phyloP scores from a whole-genome alignment of 2,113 vertebrate species.

The Serilophus lunatus region DNA sequence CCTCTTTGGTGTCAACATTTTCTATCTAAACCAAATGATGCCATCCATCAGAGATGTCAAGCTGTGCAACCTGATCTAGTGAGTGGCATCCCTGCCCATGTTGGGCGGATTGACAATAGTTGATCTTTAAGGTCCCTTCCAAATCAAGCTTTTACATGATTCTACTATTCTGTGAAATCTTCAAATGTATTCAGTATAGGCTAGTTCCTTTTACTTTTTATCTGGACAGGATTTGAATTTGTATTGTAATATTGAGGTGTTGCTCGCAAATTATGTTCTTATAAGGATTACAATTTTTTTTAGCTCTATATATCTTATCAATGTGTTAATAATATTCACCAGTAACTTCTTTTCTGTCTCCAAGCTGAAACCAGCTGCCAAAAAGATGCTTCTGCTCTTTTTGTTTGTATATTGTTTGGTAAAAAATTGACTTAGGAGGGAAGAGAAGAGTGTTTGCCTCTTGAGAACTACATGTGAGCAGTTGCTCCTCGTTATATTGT shows the following conservation, averaged over 20 bases:
- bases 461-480: neutral
- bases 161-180: neutral
- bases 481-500: neutral
- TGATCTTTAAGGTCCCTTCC: neutral
- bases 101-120: accelerated
- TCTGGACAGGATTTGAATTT: neutral
- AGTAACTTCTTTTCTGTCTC: neutral
- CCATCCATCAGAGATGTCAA: neutral
- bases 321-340: neutral
- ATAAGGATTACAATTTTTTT: neutral
- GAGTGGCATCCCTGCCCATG: neutral
- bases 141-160: neutral
- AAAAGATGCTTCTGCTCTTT: neutral
- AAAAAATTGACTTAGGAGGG: neutral
- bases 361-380: neutral
- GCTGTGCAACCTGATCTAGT: neutral
- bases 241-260: neutral
- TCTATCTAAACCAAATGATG: neutral
- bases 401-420: neutral
- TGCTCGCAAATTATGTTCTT: neutral
- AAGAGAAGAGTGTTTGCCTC: neutral
- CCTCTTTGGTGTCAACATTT: neutral
- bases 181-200: neutral
- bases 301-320: neutral
- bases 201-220: neutral